Evolutionary conservation across 2,888 invertebrate genomes (phyloP), one percentile per base, ranked within the genome.

Genomic region (Cheiracanthium punctorium): DNA sequence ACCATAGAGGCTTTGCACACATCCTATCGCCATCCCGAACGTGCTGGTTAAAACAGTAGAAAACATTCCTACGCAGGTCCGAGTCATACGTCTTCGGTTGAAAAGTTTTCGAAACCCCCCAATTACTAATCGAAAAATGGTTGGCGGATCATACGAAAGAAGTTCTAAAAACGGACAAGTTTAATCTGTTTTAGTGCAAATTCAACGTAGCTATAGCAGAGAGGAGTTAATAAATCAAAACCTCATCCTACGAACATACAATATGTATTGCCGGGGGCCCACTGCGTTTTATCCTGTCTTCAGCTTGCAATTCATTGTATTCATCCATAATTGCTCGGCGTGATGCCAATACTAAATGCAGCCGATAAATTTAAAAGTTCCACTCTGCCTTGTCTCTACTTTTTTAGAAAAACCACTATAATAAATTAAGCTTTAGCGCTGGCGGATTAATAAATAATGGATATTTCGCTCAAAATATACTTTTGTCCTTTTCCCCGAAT

Each of bases 281-380:
- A 37, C 43, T 71, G 67, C 73, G 79, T 85, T 82, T 85, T 80
- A 79, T 79, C 84, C 79, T 85, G 84, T 85, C 84, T 85, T 80
- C 84, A 85, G 70, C 69, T 85, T 69, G 74, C 69, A 71, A 79
- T 85, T 85, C 84, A 85, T 73, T 79, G 84, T 85, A 80, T 74
- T 67, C 73, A 52, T 85, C 77, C 79, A 79, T 85, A 85, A 85
- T 85, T 74, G 74, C 84, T 79, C 79, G 84, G 84, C 84, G 84
- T 85, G 84, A 79, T 79, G 84, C 84, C 84, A 85, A 85, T 85
- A 80, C 84, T 79, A 74, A 85, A 85, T 85, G 79, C 84, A 20
- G 37, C 79, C 65, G 84, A 85, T 85, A 85, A 85, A 85, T 85
- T 85, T 85, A 85, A 85, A 85, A 85, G 84, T 85, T 74, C 79